Percentiles rank a stretch among this genome's conserved stretches.
Evolutionary conservation across 2,888 invertebrate genomes (phyloP).

Genomic region (Polyommatus iphigenia): DNA sequence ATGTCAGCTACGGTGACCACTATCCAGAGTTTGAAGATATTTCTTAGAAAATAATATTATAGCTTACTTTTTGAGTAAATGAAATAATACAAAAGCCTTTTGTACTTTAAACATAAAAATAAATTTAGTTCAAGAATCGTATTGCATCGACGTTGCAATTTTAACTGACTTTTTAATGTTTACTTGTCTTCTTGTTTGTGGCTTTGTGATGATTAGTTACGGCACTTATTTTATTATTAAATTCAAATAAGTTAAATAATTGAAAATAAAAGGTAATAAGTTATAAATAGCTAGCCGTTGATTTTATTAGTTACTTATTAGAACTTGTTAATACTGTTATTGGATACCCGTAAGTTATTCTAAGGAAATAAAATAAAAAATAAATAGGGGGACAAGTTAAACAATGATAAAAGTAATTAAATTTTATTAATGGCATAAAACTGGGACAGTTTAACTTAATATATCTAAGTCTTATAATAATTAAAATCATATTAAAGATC

Average conservation of each 20-base stretch:
- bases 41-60: constrained; percentile 29
- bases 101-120: not conserved
- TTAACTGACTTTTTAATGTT: too few species aligned
- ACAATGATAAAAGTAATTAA: not conserved
- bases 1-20: constrained; percentile 58
- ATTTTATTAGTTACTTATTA: not conserved
- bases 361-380: not conserved
- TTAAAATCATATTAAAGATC: not conserved
- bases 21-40: constrained; percentile 64
- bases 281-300: not conserved
- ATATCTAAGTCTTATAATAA: not conserved
- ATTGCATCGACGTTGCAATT: too few species aligned
- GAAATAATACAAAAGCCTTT: not conserved
- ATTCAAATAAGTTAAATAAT: too few species aligned
- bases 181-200: too few species aligned
- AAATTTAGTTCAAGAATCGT: too few species aligned
- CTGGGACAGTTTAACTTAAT: not conserved
- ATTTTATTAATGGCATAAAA: constrained; percentile 16
- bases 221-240: too few species aligned
- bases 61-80: not conserved
- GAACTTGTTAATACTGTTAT: not conserved
- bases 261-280: too few species aligned
- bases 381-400: not conserved
- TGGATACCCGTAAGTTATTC: not conserved
- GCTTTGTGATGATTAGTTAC: too few species aligned